phyloP scores from a whole-genome alignment of 2,113 vertebrate species.

The Puntigrus tetrazona region DNA sequence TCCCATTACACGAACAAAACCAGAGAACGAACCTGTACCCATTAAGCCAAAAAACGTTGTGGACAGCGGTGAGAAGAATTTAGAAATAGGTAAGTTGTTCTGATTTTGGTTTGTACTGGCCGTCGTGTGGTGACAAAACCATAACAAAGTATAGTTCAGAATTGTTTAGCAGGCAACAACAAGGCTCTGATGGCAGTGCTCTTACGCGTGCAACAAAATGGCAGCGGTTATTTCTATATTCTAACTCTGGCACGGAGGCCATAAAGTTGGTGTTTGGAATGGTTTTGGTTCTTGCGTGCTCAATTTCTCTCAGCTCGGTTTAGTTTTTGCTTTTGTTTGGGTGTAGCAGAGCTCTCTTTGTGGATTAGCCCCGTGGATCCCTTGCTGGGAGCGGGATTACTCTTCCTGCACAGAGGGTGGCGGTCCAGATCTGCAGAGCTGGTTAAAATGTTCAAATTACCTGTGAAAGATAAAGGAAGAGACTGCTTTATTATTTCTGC shows the following conservation, averaged over 20 bases:
- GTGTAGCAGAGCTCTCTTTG: not conserved
- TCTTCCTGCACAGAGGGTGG: not conserved
- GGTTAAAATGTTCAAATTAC: not conserved
- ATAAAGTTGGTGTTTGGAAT: constrained; percentile 12
- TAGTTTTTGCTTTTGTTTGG: not conserved
- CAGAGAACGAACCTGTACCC: constrained; percentile 80
- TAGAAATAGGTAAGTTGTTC: constrained; percentile 61
- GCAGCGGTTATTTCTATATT: not conserved
- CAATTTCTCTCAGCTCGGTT: not conserved
- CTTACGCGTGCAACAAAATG: not conserved
- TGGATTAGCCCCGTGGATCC: not conserved
- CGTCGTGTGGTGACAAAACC: not conserved
- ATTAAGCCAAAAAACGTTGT: constrained; percentile 84
- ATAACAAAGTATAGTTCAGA: not conserved
- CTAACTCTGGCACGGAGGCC: not conserved
- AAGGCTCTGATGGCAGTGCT: not conserved
- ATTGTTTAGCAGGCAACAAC: not conserved
- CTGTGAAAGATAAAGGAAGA: not conserved
- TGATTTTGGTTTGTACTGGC: not conserved
- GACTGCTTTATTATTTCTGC: not conserved
- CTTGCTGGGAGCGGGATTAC: not conserved
- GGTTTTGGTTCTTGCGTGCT: not conserved
- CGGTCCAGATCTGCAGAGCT: not conserved
- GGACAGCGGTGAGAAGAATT: constrained; percentile 68
- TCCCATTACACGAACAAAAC: constrained; percentile 80